Base-by-base conservation (phyloP, 2,888 invertebrate species). In the Epiblema foenella region DNA sequence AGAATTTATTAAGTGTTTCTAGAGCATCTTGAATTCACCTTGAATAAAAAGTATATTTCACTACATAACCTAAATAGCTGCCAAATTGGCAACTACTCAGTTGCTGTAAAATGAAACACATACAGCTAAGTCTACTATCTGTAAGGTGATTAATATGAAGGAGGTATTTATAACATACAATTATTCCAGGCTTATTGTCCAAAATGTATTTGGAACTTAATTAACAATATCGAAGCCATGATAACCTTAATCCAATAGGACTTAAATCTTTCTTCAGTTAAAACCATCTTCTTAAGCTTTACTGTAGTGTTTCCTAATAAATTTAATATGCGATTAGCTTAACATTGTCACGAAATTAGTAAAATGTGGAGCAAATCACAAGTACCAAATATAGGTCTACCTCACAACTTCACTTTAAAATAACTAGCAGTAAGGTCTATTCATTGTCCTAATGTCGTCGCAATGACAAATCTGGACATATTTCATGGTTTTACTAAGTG, bases 61-160 rank as follows among this genome's bases (percentile, higher is more conserved):
- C 20, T 37, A 64, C 39, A 52, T 64, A 64, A 64, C 39, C 37
- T 64, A 64, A 64, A 64, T 52, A 52, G 52, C 39, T 54, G 64
- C 64, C 54, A 64, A 64, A 39, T 64, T 54, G 64, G 64, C 64
- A 64, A 54, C 33, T 8, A 15, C 52, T 64, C 64, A 64, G 52
- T 29, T 20, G 7, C 15, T n/a, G n/a, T 52, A 54, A 64, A 39
- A 64, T 20, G n/a, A 46, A n/a, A 46, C 7, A 46, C 15, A 15
- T 7, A 46, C n/a, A n/a, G 12, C 42, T n/a, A 46, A 46, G 46
- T 46, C 46, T 33, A 46, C n/a, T 18, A 46, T 46, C 46, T 42
- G 24, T 12, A 24, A 15, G 24, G 4, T 46, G 33, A 24, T 46
- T 46, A 24, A 11, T 18, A 64, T 12, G 15, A 64, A 29, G 33